These are phyloP conservation scores for Melanotaenia boesemani DNA, from an alignment of 2,797 vertebrate genomes.

Conservation along the genomic window DNA sequence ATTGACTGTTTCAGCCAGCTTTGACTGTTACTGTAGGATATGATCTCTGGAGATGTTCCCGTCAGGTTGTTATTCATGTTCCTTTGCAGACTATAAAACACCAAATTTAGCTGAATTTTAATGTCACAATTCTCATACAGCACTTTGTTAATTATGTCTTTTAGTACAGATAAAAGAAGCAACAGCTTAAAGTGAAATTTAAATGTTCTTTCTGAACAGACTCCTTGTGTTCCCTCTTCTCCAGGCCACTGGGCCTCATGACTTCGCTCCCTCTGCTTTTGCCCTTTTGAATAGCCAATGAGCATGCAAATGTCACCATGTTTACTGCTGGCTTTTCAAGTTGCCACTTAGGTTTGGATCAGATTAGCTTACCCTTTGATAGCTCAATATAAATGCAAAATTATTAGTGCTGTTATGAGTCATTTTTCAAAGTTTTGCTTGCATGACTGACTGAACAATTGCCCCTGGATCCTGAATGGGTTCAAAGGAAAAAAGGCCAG, in stretches of 20 bases:
- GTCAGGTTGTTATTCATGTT: no score
- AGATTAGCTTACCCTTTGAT: constrained; percentile 57
- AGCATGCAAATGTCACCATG: constrained; percentile 75
- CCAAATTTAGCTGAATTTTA: no score
- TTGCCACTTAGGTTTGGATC: constrained; percentile 51
- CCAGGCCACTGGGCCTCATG: not conserved
- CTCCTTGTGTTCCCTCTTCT: not conserved
- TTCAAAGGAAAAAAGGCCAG: not conserved
- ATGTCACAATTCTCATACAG: not conserved
- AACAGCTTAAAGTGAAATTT: not conserved
- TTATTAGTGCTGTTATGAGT: constrained; percentile 46
- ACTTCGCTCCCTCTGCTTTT: constrained; percentile 54
- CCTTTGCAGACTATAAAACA: no score
- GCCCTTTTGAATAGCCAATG: constrained; percentile 76
- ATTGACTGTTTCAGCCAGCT: no score
- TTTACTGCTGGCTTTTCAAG: constrained; percentile 60
- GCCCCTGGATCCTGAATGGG: not conserved
- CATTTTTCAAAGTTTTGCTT: constrained; percentile 41
- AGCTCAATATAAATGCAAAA: constrained; percentile 71
- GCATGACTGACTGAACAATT: constrained; percentile 6
- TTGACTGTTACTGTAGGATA: no score
- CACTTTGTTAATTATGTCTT: not conserved
- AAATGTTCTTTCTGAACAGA: not conserved
- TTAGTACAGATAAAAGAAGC: not conserved
- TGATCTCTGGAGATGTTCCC: no score